Base-by-base conservation (phyloP, 2,888 invertebrate species). In the Lumbricus terrestris region DNA sequence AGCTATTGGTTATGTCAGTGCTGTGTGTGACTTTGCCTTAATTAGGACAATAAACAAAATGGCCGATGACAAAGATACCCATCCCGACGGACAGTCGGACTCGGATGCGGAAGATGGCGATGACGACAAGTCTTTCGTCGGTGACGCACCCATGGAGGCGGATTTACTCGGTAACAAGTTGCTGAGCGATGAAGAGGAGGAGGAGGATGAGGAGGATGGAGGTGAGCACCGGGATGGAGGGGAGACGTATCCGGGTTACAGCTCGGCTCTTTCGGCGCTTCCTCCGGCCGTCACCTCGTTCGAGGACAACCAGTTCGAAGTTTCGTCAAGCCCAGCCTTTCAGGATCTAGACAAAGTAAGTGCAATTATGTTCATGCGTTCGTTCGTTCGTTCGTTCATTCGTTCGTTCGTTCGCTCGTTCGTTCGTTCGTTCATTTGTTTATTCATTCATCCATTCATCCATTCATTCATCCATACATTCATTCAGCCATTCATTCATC, bases 281-380 rank as follows among this genome's bases (percentile, higher is more conserved):
- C 94, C 95, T 83, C 95, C 95, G 6, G 93, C 93, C 89, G 93
- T 95, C 88, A 91, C 93, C 54, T 93, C 94, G 90, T 94, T 94
- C 90, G 94, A 94, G 89, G 95, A 95, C 90, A 94, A 93, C 90
- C 95, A 95, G 91, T 93, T 94, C 38, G 95, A 95, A 91, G 94
- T 95, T 13, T 94, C 95, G 29, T 92, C 95, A 13, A 95, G 94
- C 91, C 95, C 95, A 85, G 95, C 95, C 33, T 95, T 95, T 91
- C 94, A 95, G 92, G 94, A 94, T 92, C 93, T 95, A 29, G 95
- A 95, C 93, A 94, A 94, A 92, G 95, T 95, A 91, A 92, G 92
- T 90, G 20, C 23, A 5, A 38, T 20, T 35, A 42, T 42, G 11
- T 69, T 69, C 69, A n/a, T 69, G n/a, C n/a, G n/a, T n/a, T n/a